phyloP scores from a whole-genome alignment of 2,888 invertebrate genomes.

The Pandemis heparana region DNA sequence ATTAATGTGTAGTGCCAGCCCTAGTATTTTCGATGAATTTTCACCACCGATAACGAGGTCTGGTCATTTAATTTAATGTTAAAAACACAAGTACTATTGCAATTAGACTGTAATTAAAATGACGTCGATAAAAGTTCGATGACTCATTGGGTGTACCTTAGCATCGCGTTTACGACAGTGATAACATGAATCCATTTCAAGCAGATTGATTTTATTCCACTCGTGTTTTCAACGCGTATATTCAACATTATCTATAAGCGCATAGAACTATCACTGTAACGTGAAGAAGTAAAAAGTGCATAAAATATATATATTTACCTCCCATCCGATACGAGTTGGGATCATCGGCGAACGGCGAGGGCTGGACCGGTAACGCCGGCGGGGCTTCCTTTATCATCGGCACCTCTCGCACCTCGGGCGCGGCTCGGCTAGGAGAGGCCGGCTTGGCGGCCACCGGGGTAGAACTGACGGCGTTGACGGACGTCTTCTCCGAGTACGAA shows the following conservation, averaged over 20 bases:
- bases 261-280: background rate
- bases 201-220: conserved; percentile 2
- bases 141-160: background rate
- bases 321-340: conserved; percentile 90
- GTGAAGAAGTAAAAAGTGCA: background rate
- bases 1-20: too few relatives aligned
- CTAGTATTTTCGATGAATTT: too few relatives aligned
- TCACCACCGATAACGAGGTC: too few relatives aligned
- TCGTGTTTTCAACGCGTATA: background rate
- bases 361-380: conserved; percentile 71
- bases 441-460: conserved; percentile 49
- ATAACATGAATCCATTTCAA: background rate
- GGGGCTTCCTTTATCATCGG: conserved; percentile 63
- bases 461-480: conserved; percentile 67
- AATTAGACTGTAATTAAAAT: too few relatives aligned
- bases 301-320: conserved; percentile 81
- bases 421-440: conserved; percentile 48
- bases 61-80: too few relatives aligned
- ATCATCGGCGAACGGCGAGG: conserved; percentile 86
- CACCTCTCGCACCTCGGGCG: conserved; percentile 56
- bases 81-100: too few relatives aligned
- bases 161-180: background rate
- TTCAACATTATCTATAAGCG: background rate
- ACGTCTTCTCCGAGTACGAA: conserved; percentile 74
- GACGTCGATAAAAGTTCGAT: background rate